phyloP scores from a whole-genome alignment of 2,888 invertebrate species.

The Amiota communis region DNA sequence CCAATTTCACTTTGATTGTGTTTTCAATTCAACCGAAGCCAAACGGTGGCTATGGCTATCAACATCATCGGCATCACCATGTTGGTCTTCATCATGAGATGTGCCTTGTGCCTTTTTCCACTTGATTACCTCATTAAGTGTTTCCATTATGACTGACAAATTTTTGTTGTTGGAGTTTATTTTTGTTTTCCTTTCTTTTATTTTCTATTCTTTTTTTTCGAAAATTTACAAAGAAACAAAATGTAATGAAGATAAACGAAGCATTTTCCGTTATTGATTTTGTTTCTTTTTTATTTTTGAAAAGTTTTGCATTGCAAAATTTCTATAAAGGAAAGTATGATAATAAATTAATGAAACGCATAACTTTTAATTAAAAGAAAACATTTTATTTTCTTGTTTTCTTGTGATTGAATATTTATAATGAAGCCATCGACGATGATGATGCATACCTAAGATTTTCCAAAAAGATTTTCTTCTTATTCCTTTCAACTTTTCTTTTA shows the following conservation, averaged over 20 bases:
- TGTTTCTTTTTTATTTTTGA: neutral
- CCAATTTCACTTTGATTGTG: too few species aligned
- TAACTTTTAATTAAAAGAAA: neutral
- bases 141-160: neutral
- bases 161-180: neutral
- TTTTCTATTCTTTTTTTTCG: too few species aligned
- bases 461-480: neutral
- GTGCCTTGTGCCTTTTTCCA: neutral
- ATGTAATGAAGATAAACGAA: neutral
- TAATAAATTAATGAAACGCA: neutral
- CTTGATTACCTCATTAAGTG: conserved; percentile 13
- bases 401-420: too few species aligned
- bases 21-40: too few species aligned
- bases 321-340: too few species aligned
- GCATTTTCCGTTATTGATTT: neutral
- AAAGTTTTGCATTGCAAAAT: conserved; percentile 3
- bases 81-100: too few species aligned
- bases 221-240: neutral
- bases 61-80: too few species aligned
- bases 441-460: neutral
- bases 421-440: too few species aligned
- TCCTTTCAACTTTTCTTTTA: conserved; percentile 32
- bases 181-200: neutral
- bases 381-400: too few species aligned
- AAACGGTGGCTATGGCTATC: too few species aligned